phyloP scores from a whole-genome alignment of 2,113 vertebrate species.

The Serinus canaria region DNA sequence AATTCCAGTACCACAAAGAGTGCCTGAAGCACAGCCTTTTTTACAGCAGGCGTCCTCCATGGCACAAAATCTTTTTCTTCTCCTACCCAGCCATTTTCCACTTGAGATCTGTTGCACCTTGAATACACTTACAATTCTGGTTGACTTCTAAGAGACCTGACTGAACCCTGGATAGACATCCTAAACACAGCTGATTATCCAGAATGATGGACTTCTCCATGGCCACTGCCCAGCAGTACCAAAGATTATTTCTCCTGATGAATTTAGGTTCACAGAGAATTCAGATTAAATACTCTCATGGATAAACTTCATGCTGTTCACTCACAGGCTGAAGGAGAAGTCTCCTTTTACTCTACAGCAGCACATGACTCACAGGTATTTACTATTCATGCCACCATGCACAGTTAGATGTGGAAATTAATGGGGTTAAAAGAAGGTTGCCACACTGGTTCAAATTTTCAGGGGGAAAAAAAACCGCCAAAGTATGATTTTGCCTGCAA shows the following conservation, averaged over 20 bases:
- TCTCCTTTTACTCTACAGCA: background rate
- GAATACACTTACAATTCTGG: background rate
- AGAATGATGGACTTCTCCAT: background rate
- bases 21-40: background rate
- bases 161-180: background rate
- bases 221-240: background rate
- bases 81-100: background rate
- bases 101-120: background rate
- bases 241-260: background rate
- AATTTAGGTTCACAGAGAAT: background rate
- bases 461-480: rapidly evolving
- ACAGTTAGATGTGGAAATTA: background rate
- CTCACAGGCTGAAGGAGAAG: background rate
- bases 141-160: background rate
- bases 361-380: background rate
- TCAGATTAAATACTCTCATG: background rate
- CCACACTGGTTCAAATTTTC: background rate
- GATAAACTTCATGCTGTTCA: background rate
- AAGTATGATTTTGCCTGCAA: background rate
- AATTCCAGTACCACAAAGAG: background rate
- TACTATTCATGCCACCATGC: background rate
- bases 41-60: background rate
- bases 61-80: background rate
- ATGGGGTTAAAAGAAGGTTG: background rate
- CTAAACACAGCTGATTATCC: background rate